Base-by-base conservation (phyloP, 2,113 vertebrate genomes). In the Dipodomys ordii region DNA sequence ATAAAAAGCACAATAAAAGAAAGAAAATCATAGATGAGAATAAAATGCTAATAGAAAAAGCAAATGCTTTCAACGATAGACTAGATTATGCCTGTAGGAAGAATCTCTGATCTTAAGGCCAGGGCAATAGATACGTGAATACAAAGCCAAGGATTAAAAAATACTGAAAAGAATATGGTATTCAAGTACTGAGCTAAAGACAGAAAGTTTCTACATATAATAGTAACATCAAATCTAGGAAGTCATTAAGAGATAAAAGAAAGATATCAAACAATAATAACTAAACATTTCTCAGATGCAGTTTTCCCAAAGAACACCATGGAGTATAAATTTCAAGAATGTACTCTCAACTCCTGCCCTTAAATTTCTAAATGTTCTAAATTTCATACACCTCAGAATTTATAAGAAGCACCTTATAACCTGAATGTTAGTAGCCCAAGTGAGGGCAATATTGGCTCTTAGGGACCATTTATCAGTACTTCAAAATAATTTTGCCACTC, bases 391-490 rank as follows among this genome's bases (percentile, higher is more conserved):
- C 0, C 6, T 3, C n/a, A 71, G 5, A 71, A n/a, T 60, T 78
- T 68, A 62, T n/a, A 65, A 79, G 8, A 53, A 73, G 6, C 0
- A 78, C 22, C 1, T 20, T 6, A 67, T 49, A 65, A 77, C 30
- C 9, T 65, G 0, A 76, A 65, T 32, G 30, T 12, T 6, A 64
- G 0, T 68, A 35, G n/a, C 8, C 65, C 28, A 62, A 27, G 0
- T 32, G 4, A 78, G 15, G 32, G 12, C 4, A 2, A 4, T 28
- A 78, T 89, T 32, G 28, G 8, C 3, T 18, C 15, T 15, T 1
- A 68, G 27, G 6, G 0, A 4, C 62, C 0, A 91, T 4, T 67
- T 32, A 6, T n/a, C n/a, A 88, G 19, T 82, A 85, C 28, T 27
- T 69, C 18, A 2, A 78, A 7, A 83, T 11, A 35, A 10, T 88